Conservation (phyloP, 2,113 vertebrate genomes). For the Periophthalmus modestus region DNA sequence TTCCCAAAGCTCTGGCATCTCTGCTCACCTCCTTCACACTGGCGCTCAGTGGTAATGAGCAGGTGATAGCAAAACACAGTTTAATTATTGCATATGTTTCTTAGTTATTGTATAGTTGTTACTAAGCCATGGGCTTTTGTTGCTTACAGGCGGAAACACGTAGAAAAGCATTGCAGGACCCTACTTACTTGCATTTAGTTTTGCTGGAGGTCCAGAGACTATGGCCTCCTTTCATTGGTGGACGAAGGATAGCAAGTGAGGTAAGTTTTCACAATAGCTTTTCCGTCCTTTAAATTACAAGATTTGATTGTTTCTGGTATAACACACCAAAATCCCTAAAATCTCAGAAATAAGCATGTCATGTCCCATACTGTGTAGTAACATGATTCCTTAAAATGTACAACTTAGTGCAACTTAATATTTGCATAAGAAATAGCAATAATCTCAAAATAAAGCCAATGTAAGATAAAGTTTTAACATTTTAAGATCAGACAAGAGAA, state of each 20-base stretch:
- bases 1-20: conserved; percentile 73
- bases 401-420: too few species aligned
- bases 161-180: conserved; percentile 33
- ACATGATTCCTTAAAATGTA: not conserved
- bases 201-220: conserved; percentile 69
- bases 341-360: too few species aligned
- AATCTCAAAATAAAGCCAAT: too few species aligned
- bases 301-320: not conserved
- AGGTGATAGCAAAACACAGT: conserved; percentile 26
- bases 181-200: conserved; percentile 51
- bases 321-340: not conserved
- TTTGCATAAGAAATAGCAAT: too few species aligned
- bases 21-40: conserved; percentile 73
- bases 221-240: conserved; percentile 71
- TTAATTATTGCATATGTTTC: not conserved
- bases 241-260: conserved; percentile 60
- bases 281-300: not conserved
- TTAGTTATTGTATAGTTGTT: not conserved
- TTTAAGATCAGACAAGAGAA: too few species aligned
- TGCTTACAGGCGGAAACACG: conserved; percentile 24
- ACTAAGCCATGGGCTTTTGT: not conserved
- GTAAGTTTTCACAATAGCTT: conserved; percentile 28
- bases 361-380: not conserved
- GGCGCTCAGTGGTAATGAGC: conserved; percentile 54
- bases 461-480: not conserved